Evolutionary conservation across 2,888 invertebrate genomes (phyloP).

Genomic region (Drosophila stalkeri): DNA sequence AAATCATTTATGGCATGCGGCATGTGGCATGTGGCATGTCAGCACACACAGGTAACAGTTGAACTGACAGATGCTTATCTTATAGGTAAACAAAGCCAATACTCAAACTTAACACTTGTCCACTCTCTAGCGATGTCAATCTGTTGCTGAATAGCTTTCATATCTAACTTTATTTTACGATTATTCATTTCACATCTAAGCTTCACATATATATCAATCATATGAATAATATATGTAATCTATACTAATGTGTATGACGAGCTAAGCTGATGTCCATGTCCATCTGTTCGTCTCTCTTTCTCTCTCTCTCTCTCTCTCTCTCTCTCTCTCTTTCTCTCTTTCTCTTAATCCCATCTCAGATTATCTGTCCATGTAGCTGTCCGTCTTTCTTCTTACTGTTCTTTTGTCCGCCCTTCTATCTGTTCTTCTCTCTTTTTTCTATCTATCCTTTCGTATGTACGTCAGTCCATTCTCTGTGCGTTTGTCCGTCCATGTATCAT

Average conservation of each 20-base stretch:
- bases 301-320: not conserved
- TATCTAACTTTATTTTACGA: not conserved
- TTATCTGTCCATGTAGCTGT: not conserved
- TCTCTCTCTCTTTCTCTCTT: not conserved
- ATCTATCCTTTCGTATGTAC: not conserved
- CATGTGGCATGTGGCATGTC: not conserved
- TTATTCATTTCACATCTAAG: not conserved
- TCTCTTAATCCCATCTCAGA: too few species aligned
- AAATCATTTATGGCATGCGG: not conserved
- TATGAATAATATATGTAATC: not conserved
- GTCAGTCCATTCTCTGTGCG: not conserved
- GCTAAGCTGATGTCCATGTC: not conserved
- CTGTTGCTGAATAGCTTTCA: not conserved
- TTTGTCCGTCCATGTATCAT: too few species aligned
- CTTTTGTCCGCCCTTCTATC: accelerated
- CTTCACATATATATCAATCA: not conserved
- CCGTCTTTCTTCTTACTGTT: not conserved
- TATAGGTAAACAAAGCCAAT: not conserved
- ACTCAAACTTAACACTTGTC: not conserved
- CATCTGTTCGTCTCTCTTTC: not conserved
- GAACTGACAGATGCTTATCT: not conserved
- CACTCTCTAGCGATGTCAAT: not conserved
- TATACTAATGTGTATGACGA: not conserved
- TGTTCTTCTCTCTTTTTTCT: not conserved
- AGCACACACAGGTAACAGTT: not conserved